Conservation (phyloP, 1,140 invertebrate genomes). For the Drosophila serrata region DNA sequence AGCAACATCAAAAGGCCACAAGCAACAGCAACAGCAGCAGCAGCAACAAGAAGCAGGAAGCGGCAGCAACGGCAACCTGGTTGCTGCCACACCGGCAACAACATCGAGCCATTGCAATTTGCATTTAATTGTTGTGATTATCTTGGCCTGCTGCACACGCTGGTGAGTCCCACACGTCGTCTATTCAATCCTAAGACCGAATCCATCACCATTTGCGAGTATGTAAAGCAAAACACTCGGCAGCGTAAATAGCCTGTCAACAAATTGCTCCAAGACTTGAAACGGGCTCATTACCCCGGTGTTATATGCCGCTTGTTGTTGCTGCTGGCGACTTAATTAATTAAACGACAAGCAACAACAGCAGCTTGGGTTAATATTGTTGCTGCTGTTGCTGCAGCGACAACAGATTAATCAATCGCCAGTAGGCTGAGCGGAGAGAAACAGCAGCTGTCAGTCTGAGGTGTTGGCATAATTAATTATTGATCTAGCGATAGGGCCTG, state of each 20-base stretch:
- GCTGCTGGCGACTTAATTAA: constrained; percentile 73
- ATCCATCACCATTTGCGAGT: constrained; percentile 65
- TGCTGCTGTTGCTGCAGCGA: constrained; percentile 40
- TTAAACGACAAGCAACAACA: constrained; percentile 72
- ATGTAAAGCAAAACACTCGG: constrained; percentile 68
- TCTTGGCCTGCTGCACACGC: constrained; percentile 84
- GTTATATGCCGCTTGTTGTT: constrained; percentile 29
- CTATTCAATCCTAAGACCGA: constrained; percentile 31
- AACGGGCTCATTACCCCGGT: constrained; percentile 45
- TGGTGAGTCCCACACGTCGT: constrained; percentile 59
- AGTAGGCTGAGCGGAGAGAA: constrained; percentile 6
- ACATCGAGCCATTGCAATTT: constrained; percentile 74
- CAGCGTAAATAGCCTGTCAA: constrained; percentile 73
- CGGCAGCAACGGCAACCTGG: constrained; percentile 30
- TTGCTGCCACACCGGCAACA: constrained; percentile 52
- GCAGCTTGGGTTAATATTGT: constrained; percentile 29
- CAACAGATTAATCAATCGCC: constrained; percentile 77
- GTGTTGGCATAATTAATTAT: constrained; percentile 83
- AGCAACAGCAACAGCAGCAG: constrained; percentile 41
- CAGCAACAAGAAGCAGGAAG: constrained; percentile 41
- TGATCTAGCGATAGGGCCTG: constrained; percentile 60
- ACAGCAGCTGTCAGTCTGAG: constrained; percentile 63
- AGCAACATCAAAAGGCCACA: constrained; percentile 60
- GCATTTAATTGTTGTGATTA: constrained; percentile 85
- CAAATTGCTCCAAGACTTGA: constrained; percentile 65